Evolutionary conservation across 2,113 vertebrate species (phyloP).

Genomic region (Amphilophus citrinellus): DNA sequence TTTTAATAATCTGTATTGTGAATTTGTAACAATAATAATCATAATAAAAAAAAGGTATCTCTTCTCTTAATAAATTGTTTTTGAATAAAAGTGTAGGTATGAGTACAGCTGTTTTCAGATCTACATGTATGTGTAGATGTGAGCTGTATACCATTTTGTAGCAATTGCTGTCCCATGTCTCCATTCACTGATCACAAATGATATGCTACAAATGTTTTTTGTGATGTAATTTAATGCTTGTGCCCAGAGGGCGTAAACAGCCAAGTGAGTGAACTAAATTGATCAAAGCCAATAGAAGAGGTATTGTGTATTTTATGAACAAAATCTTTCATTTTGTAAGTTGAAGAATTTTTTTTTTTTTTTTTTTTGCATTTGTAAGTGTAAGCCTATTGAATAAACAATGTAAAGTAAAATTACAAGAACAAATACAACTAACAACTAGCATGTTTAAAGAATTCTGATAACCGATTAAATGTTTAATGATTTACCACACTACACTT

Average conservation of each 20-base stretch:
- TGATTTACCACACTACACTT: neutral
- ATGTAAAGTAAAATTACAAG: neutral
- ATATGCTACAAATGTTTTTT: conserved; percentile 50
- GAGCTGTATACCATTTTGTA: conserved; percentile 24
- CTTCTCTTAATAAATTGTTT: neutral
- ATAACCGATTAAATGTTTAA: neutral
- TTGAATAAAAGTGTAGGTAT: neutral
- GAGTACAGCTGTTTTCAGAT: neutral
- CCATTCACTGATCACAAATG: conserved; percentile 37
- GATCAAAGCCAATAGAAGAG: neutral
- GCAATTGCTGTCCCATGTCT: conserved; percentile 55
- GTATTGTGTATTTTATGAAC: neutral
- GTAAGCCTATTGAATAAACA: neutral
- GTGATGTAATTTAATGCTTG: conserved; percentile 34
- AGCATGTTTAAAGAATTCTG: neutral
- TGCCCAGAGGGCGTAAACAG: conserved; percentile 37
- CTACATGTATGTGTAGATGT: neutral
- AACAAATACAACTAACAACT: neutral
- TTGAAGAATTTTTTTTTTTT: neutral
- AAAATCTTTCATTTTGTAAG: neutral
- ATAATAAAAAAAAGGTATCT: neutral
- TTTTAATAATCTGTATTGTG: neutral
- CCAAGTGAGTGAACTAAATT: neutral
- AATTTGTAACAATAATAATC: neutral
- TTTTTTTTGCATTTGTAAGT: neutral